Evolutionary conservation across 2,888 invertebrate species (phyloP), one percentile per base, ranked within the genome.

Genomic region (Dexiosoma caninum): DNA sequence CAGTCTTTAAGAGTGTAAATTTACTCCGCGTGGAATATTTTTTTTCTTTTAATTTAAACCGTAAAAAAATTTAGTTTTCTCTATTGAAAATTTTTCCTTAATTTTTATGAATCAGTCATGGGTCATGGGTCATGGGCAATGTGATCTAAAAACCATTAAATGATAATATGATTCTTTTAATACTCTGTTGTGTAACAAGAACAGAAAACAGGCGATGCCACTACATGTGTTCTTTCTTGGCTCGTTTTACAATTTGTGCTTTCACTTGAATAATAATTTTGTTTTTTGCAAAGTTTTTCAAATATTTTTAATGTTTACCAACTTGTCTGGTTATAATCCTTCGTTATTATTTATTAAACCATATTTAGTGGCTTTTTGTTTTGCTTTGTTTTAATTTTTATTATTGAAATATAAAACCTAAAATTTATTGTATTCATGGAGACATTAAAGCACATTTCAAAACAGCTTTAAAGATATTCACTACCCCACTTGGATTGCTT

Each of bases 311-410:
- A 66, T 79, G 70, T 75, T 79, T 79, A 30, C 69, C 57, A 70
- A 59, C 69, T 67, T 75, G 79, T 79, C 79, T 79, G 74, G 64
- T 59, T 59, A 44, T 59, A 79, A 79, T 79, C 69, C 64, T 51
- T 19, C 32, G 19, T 75, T 75, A 79, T 79, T 75, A 66, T 79
- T 75, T 79, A 64, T 74, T 74, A 79, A 79, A 64, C 49, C 69
- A 59, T 74, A 49, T 74, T 79, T 79, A 51, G 35, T 79, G 57
- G 60, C 35, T 49, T 55, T 55, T 66, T 74, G 32, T 53, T 62
- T 72, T 53, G 32, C 44, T 55, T 66, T 74, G 32, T 53, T 62
- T 72, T 53, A 42, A 62, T 57, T 55, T 74, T 64, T 49, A 74
- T 66, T 57, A 37, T 14, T 21, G 40, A 2, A 49, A 27, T 30